A percentile compares a stretch with the other conserved stretches of the same genome.
phyloP scores from a whole-genome alignment of 2,888 invertebrate genomes.

The Phyllotreta cruciferae region DNA sequence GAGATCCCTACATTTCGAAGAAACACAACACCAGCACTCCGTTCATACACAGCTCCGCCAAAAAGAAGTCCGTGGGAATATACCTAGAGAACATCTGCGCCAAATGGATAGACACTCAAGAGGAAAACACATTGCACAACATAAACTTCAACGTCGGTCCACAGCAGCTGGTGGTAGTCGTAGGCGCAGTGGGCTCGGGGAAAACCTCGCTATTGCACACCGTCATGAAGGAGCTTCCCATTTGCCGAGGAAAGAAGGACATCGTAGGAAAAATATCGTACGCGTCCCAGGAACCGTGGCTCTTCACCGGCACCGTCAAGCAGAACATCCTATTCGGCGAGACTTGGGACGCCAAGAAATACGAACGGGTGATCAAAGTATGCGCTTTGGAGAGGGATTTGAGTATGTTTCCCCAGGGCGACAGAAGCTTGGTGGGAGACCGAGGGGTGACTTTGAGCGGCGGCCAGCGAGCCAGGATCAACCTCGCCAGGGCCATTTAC shows the following conservation, averaged over 20 bases:
- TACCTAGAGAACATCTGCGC: slow-evolving; percentile 46
- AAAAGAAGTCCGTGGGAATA: slow-evolving; percentile 41
- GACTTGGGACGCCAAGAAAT: slow-evolving; percentile 64
- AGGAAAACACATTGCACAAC: slow-evolving; percentile 44
- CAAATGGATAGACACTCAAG: slow-evolving; percentile 43
- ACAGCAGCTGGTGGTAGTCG: slow-evolving; percentile 59
- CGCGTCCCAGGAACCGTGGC: slow-evolving; percentile 83
- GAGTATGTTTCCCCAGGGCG: slow-evolving; percentile 73
- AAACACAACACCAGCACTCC: slow-evolving; percentile 50
- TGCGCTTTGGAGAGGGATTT: slow-evolving; percentile 74
- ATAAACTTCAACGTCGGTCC: slow-evolving; percentile 46
- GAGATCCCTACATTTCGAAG: slow-evolving; percentile 40
- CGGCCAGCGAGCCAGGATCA: slow-evolving; percentile 81
- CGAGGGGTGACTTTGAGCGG: slow-evolving; percentile 79
- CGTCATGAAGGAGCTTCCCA: slow-evolving; percentile 74
- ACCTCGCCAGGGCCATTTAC: slow-evolving; percentile 79
- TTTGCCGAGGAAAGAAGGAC: slow-evolving; percentile 66
- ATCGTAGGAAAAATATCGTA: slow-evolving; percentile 73
- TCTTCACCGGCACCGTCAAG: slow-evolving; percentile 72
- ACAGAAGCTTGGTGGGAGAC: slow-evolving; percentile 79
- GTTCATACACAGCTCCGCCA: slow-evolving; percentile 49
- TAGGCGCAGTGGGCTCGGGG: slow-evolving; percentile 73
- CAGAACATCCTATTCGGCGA: slow-evolving; percentile 84
- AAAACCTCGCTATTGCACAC: slow-evolving; percentile 74
- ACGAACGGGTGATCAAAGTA: slow-evolving; percentile 63